Evolutionary conservation across 1,140 invertebrate species (phyloP).

Genomic region (Saxidomus purpurata): DNA sequence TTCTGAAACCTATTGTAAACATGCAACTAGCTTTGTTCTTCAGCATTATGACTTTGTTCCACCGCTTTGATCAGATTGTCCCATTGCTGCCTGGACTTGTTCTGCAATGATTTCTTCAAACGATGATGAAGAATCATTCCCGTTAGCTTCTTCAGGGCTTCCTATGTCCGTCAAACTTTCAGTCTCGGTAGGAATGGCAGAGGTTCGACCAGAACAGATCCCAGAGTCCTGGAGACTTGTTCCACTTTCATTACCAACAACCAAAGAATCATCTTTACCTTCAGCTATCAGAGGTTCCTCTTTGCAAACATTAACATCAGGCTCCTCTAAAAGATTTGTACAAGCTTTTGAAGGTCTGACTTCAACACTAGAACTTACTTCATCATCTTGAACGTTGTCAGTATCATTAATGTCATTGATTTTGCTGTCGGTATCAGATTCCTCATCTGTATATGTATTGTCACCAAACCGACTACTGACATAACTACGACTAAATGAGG

Average conservation of each 20-base stretch:
- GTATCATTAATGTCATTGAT: background rate
- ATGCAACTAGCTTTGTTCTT: too few species aligned
- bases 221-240: slow-evolving; percentile 53
- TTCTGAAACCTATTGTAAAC: too few species aligned
- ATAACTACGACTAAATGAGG: slow-evolving; percentile 51
- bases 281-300: background rate
- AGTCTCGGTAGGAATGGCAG: slow-evolving; percentile 26
- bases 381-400: slow-evolving; percentile 46
- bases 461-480: slow-evolving; percentile 44
- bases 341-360: slow-evolving; percentile 50
- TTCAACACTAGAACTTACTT: slow-evolving; percentile 54
- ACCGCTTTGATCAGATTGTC: too few species aligned
- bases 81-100: background rate
- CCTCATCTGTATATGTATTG: slow-evolving; percentile 44
- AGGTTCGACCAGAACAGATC: slow-evolving; percentile 48
- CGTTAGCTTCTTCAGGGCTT: background rate
- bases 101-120: slow-evolving; percentile 75
- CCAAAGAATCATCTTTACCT: slow-evolving; percentile 17
- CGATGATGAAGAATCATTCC: slow-evolving; percentile 70
- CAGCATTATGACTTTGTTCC: too few species aligned
- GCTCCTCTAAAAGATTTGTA: slow-evolving; percentile 59
- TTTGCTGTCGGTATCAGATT: slow-evolving; percentile 31
- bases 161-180: background rate
- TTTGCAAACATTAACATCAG: background rate
- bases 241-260: background rate